A percentile compares a stretch with the other conserved stretches of the same genome.
phyloP scores from a whole-genome alignment of 2,888 invertebrate species.

The Pemphredon lugubris region DNA sequence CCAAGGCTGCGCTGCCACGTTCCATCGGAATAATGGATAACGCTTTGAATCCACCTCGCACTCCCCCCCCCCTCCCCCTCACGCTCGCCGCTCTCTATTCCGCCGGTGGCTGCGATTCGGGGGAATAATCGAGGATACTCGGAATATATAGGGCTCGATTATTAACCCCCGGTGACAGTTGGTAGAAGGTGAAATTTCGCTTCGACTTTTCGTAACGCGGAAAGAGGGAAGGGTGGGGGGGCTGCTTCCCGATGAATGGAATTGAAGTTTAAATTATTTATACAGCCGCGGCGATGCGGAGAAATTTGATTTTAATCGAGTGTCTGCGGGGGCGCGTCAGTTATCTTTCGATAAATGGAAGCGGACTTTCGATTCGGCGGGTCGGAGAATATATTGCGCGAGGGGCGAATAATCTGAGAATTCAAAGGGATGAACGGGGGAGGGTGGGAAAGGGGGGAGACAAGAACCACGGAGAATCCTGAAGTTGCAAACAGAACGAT shows the following conservation, averaged over 20 bases:
- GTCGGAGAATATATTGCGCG: too few relatives aligned
- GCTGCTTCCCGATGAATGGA: too few relatives aligned
- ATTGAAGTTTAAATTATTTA: not conserved
- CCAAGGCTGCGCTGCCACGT: constrained; percentile 38
- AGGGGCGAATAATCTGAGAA: too few relatives aligned
- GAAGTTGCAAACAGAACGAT: too few relatives aligned
- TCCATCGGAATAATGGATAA: constrained; percentile 69
- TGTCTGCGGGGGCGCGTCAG: too few relatives aligned
- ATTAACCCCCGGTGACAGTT: constrained; percentile 11
- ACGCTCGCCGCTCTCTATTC: not conserved
- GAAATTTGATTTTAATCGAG: not conserved
- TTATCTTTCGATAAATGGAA: too few relatives aligned
- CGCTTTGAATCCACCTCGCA: constrained; percentile 54
- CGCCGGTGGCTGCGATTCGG: constrained; percentile 1
- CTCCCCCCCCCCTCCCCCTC: constrained; percentile 15
- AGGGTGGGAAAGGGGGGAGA: too few relatives aligned
- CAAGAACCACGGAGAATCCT: too few relatives aligned
- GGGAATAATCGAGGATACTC: constrained; percentile 38
- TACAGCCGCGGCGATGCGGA: not conserved
- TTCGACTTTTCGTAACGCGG: too few relatives aligned
- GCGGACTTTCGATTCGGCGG: too few relatives aligned
- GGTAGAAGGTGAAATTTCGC: not conserved
- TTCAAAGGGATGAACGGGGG: too few relatives aligned
- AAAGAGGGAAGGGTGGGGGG: too few relatives aligned
- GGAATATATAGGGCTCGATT: constrained; percentile 25